Base-by-base conservation (phyloP, 1,140 invertebrate genomes). In the Copidosoma floridanum region DNA sequence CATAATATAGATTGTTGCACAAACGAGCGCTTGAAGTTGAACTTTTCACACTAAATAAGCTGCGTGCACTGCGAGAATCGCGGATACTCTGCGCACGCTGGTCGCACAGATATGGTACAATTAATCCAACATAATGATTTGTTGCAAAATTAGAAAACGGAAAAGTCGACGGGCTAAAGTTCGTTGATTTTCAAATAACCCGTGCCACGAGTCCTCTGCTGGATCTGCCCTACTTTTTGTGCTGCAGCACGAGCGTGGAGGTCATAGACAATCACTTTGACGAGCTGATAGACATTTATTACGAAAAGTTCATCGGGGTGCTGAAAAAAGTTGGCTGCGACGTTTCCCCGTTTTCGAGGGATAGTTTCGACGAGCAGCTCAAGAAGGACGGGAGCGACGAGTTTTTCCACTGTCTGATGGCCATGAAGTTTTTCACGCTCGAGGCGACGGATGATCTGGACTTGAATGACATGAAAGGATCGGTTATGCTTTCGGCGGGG, bases 401-500 rank as follows among this genome's bases (percentile, higher is more conserved):
- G 8, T 6, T 62, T 0, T 63, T 53, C 2, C 61, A 55, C 11
- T 57, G 40, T 29, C 2, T 63, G 0, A 18, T 53, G 18, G 55
- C 54, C 0, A 1, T 47, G 1, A 62, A 57, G 24, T 57, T 62
- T 8, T 62, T 62, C 6, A 62, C 54, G 3, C 0, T 32, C 0
- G 18, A 63, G 16, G 18, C 16, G 0, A 14, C 4, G 1, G 23
- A 52, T 8, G 32, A 57, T 4, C 0, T 37, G 2, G 54, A 57
- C 2, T 11, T 57, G 16, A 56, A 46, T 20, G 40, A 56, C 12
- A 18, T 56, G 16, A 46, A 12, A 12, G 4, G 14, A 1, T 0
- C 27, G 1, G 20, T 56, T 1, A 56, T 46, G 35, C 1, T 46
- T 18, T 8, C 40, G 0, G 23, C 32, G 11, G 12, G 21, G 1